phyloP scores from a whole-genome alignment of 2,888 invertebrate species.

The Tachina grossa region DNA sequence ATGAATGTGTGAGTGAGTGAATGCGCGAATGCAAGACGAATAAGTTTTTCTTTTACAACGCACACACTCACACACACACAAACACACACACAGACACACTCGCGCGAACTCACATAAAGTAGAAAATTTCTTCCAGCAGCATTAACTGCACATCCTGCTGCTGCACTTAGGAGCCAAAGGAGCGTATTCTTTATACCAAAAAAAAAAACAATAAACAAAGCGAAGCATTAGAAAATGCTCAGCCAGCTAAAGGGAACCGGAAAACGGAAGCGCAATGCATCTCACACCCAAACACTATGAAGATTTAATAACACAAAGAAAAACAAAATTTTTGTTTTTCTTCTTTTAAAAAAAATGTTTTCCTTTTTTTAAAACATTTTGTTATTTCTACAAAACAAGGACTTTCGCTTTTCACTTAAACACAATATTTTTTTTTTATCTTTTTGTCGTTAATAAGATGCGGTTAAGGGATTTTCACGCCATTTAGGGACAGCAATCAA shows the following conservation, averaged over 20 bases:
- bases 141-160: slow-evolving; percentile 72
- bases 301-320: slow-evolving; percentile 64
- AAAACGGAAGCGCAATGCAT: slow-evolving; percentile 71
- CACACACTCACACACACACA: neutral
- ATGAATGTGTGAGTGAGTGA: slow-evolving; percentile 3
- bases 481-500: slow-evolving; percentile 28
- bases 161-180: slow-evolving; percentile 59
- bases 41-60: slow-evolving; percentile 23
- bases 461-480: slow-evolving; percentile 29
- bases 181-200: slow-evolving; percentile 27
- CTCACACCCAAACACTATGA: slow-evolving; percentile 67
- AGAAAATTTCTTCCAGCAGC: slow-evolving; percentile 49
- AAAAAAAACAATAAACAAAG: slow-evolving; percentile 7
- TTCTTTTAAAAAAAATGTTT: slow-evolving; percentile 32
- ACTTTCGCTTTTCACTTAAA: slow-evolving; percentile 29
- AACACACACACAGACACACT: neutral
- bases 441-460: slow-evolving; percentile 16
- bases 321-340: slow-evolving; percentile 20
- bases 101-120: slow-evolving; percentile 15
- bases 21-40: slow-evolving; percentile 11
- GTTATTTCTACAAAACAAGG: slow-evolving; percentile 45
- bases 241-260: slow-evolving; percentile 64
- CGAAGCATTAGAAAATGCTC: slow-evolving; percentile 58
- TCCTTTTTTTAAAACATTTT: slow-evolving; percentile 19
- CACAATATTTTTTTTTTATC: neutral